Evolutionary conservation across 2,888 invertebrate genomes (phyloP).

Genomic region (Meghimatium bilineatum): DNA sequence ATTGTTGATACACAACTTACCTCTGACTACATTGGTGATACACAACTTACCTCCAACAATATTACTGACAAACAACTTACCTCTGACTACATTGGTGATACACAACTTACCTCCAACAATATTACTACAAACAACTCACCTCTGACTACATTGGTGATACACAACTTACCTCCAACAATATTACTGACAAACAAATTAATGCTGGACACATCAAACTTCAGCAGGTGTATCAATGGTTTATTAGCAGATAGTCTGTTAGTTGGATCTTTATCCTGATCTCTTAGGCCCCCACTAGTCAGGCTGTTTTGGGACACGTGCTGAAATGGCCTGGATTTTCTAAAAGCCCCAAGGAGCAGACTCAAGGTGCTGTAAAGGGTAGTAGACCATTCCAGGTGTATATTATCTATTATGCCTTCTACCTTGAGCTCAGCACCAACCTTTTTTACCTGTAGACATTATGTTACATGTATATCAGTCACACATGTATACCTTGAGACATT

Average conservation of each 20-base stretch:
- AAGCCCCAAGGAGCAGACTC: constrained; percentile 60
- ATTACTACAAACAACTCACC: too few relatives aligned
- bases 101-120: too few relatives aligned
- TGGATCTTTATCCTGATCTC: not conserved
- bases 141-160: not conserved
- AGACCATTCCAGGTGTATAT: constrained; percentile 73
- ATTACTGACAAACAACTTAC: too few relatives aligned
- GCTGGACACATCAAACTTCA: constrained; percentile 61
- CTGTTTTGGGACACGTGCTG: constrained; percentile 8
- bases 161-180: constrained; percentile 64
- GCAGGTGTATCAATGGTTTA: constrained; percentile 8
- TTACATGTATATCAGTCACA: too few relatives aligned
- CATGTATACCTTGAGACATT: too few relatives aligned
- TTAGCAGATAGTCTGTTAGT: not conserved
- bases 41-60: too few relatives aligned
- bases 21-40: constrained; percentile 59
- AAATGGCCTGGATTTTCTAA: constrained; percentile 47
- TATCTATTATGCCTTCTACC: constrained; percentile 68
- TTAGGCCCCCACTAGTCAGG: not conserved
- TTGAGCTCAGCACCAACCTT: constrained; percentile 64
- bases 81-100: too few relatives aligned
- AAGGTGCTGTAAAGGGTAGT: constrained; percentile 61
- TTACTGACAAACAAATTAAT: constrained; percentile 67
- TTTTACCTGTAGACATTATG: constrained; percentile 58
- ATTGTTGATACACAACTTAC: constrained; percentile 53